phyloP scores from a whole-genome alignment of 2,797 vertebrate genomes.

The Rhinoraja longicauda region DNA sequence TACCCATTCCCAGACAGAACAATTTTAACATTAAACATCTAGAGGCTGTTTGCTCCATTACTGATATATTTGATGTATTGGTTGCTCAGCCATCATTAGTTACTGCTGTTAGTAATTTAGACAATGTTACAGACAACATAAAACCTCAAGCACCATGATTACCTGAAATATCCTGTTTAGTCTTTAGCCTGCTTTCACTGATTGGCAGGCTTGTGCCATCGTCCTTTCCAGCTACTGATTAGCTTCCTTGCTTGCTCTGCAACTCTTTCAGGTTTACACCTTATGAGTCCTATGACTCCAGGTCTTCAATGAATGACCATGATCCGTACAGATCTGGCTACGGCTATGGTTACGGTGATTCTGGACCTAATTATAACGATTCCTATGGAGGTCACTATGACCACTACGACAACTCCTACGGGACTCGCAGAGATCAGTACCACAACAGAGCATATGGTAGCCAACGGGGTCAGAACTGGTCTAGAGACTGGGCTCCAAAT shows the following conservation, averaged over 20 bases:
- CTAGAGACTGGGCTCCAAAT: constrained; percentile 51
- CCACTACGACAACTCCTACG: constrained; percentile 53
- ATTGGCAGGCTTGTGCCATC: constrained; percentile 34
- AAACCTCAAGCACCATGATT: constrained; percentile 29
- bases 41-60: not conserved
- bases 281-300: constrained; percentile 83
- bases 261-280: constrained; percentile 79
- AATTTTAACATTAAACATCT: not conserved
- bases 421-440: constrained; percentile 61
- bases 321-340: constrained; percentile 82
- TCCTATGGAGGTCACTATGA: constrained; percentile 58
- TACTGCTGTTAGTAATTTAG: constrained; percentile 21
- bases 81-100: not conserved
- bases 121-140: not conserved
- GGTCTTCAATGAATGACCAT: constrained; percentile 70
- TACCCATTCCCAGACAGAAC: not conserved
- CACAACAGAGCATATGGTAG: constrained; percentile 62
- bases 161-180: constrained; percentile 34
- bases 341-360: constrained; percentile 75
- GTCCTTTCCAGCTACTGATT: constrained; percentile 31
- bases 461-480: constrained; percentile 62
- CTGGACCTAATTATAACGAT: constrained; percentile 66
- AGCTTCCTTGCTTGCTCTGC: constrained; percentile 47
- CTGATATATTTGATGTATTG: not conserved
- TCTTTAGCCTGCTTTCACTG: constrained; percentile 37